Evolutionary conservation across 2,113 vertebrate species (phyloP).

Genomic region (Sphaerodactylus townsendi): DNA sequence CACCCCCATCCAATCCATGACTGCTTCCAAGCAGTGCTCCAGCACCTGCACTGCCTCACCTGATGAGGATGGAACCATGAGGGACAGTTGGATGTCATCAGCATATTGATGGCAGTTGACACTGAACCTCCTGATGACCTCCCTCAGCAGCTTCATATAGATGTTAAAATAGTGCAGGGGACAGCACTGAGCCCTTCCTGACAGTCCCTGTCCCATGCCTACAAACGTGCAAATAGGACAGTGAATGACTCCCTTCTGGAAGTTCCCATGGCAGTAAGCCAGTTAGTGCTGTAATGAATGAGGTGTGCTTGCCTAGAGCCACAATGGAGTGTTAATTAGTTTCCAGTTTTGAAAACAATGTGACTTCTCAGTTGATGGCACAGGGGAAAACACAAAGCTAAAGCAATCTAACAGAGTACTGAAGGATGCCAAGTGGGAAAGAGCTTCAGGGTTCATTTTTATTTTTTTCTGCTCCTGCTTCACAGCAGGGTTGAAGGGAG

Average conservation of each 20-base stretch:
- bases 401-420: conserved; percentile 17
- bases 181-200: too few relatives aligned
- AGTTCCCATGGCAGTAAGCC: background rate
- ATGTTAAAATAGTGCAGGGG: too few relatives aligned
- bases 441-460: conserved; percentile 20
- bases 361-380: background rate
- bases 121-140: too few relatives aligned
- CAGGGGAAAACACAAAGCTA: conserved; percentile 23
- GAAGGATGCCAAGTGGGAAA: conserved; percentile 48
- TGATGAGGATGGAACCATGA: too few relatives aligned
- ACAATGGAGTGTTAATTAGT: conserved; percentile 32
- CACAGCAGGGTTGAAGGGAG: conserved; percentile 45
- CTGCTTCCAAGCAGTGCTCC: too few relatives aligned
- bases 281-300: conserved; percentile 9
- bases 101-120: too few relatives aligned
- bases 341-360: conserved; percentile 34
- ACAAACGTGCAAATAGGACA: background rate
- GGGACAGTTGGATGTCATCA: too few relatives aligned
- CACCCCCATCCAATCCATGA: too few relatives aligned
- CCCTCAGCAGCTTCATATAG: too few relatives aligned
- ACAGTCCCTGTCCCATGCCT: background rate
- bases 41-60: too few relatives aligned
- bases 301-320: conserved; percentile 8
- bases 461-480: conserved; percentile 23
- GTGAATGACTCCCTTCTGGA: background rate